Percentiles rank a stretch among this genome's conserved stretches.
Evolutionary conservation across 2,113 vertebrate species (phyloP).

Genomic region (Neoarius graeffei): DNA sequence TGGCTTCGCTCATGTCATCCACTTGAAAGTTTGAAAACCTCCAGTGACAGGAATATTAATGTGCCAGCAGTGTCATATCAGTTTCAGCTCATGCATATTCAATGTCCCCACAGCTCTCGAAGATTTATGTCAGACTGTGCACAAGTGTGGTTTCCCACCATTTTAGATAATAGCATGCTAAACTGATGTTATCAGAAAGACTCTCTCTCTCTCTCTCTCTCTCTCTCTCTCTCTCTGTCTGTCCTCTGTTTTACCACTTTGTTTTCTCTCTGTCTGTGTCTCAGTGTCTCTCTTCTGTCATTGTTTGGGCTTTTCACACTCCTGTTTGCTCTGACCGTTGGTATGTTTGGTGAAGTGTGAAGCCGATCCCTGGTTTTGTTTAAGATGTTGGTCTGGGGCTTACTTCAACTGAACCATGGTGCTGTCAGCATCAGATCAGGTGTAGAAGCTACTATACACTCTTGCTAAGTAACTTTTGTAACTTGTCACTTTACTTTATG

Average conservation of each 20-base stretch:
- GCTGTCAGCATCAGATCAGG: background rate
- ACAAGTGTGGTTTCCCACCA: slow-evolving; percentile 98
- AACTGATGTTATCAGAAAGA: slow-evolving; percentile 97
- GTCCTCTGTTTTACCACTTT: slow-evolving; percentile 60
- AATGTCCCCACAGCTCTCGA: slow-evolving; percentile 98
- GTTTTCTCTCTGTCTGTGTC: slow-evolving; percentile 28
- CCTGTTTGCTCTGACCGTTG: background rate
- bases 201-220: slow-evolving; percentile 31
- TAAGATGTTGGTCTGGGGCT: background rate
- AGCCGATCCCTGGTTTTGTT: background rate
- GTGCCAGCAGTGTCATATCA: slow-evolving; percentile 99
- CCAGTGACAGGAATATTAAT: slow-evolving; percentile 99
- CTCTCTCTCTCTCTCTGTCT: slow-evolving; percentile 17
- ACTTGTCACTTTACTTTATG: background rate
- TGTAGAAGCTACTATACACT: background rate
- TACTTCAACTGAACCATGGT: background rate
- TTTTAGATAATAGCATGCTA: slow-evolving; percentile 99
- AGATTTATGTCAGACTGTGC: slow-evolving; percentile 99
- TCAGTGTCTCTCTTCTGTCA: slow-evolving; percentile 48
- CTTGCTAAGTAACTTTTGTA: background rate
- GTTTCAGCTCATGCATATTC: slow-evolving; percentile 99
- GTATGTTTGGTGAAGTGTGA: background rate
- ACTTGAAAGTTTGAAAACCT: slow-evolving; percentile 99
- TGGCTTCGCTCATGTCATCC: slow-evolving; percentile 93
- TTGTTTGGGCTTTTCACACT: slow-evolving; percentile 62